phyloP scores from a whole-genome alignment of 2,888 invertebrate species.

The Himalopsyche japonica region DNA sequence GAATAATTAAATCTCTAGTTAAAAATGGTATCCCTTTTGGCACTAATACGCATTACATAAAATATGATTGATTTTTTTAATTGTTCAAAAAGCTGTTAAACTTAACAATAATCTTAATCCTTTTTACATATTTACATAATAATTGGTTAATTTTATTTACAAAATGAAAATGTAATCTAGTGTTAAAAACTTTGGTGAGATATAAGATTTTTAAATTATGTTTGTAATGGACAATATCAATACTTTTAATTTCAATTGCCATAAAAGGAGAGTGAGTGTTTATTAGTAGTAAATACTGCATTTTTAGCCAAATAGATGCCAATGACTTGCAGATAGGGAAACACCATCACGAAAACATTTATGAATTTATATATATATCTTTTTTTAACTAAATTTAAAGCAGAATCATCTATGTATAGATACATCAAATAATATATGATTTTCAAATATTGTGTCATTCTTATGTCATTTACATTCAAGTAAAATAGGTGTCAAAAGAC shows the following conservation, averaged over 20 bases:
- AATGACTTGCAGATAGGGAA: no score
- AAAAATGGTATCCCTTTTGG: neutral
- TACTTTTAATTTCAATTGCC: neutral
- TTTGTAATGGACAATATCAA: neutral
- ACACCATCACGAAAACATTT: no score
- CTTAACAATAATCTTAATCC: neutral
- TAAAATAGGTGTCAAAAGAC: no score
- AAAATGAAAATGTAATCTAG: neutral
- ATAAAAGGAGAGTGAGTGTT: no score
- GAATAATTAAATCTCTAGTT: neutral
- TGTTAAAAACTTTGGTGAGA: neutral
- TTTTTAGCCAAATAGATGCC: no score
- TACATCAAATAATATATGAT: no score
- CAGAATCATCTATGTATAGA: no score
- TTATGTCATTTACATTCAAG: no score
- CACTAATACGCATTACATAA: slow-evolving; percentile 9
- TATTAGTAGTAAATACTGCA: no score
- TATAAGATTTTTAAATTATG: neutral
- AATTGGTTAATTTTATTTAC: neutral
- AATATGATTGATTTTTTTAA: neutral
- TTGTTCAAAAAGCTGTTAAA: neutral
- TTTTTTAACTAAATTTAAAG: no score
- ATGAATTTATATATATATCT: no score
- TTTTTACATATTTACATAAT: slow-evolving; percentile 10
- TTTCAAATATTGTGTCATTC: no score